Evolutionary conservation across 2,113 vertebrate genomes (phyloP).

Genomic region (Rattus norvegicus): DNA sequence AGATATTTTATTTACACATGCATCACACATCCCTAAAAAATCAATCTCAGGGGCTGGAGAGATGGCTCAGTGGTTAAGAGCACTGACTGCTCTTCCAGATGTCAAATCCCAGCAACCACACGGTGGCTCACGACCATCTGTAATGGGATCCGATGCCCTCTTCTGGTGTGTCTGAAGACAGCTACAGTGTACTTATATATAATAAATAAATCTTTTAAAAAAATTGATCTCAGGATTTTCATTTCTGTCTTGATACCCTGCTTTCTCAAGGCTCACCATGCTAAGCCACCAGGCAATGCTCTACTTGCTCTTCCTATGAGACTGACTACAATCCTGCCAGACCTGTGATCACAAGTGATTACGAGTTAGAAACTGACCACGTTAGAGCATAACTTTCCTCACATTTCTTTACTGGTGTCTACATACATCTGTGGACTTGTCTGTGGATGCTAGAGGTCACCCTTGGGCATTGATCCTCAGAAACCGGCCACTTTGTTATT

Average conservation of each 20-base stretch:
- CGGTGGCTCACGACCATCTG: no score
- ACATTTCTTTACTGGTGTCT: neutral
- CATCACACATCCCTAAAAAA: neutral
- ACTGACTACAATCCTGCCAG: neutral
- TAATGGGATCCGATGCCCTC: no score
- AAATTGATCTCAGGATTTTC: neutral
- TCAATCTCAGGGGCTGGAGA: no score
- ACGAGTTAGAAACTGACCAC: neutral
- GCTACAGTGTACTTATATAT: no score
- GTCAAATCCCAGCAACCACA: no score
- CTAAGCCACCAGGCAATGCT: neutral
- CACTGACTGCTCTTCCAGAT: no score
- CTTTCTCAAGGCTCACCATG: neutral
- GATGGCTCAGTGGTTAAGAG: no score
- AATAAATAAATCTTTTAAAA: no score
- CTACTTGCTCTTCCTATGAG: neutral
- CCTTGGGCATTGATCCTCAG: no score
- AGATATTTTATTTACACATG: neutral
- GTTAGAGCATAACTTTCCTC: neutral
- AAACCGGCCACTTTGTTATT: neutral
- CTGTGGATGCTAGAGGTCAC: neutral
- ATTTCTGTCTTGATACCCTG: neutral
- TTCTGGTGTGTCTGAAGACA: no score
- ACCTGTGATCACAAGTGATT: neutral
- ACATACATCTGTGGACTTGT: neutral